A percentile compares a stretch with the other conserved stretches of the same genome.
phyloP scores from a whole-genome alignment of 2,797 vertebrate genomes.

The Cephalopachus bancanus region DNA sequence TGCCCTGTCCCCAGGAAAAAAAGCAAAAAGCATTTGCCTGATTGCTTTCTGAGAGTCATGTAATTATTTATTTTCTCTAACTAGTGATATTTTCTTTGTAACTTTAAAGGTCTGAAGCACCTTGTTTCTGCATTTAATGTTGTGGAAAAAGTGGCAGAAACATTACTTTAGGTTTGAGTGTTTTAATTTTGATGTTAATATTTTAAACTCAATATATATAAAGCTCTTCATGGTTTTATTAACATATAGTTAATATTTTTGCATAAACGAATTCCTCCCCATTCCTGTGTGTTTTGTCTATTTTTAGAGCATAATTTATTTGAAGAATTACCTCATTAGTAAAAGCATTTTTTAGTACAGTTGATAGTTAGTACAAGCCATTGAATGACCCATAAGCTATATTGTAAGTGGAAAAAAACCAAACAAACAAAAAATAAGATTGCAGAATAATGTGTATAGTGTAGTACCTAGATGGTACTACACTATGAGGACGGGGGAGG shows the following conservation, averaged over 20 bases:
- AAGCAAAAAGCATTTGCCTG: background rate
- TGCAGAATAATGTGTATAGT: background rate
- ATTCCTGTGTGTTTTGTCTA: background rate
- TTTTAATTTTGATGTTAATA: slow-evolving; percentile 36
- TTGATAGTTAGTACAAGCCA: background rate
- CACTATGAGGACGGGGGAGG: background rate
- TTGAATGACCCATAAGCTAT: background rate
- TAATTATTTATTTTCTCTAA: slow-evolving; percentile 64
- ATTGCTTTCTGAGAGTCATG: background rate
- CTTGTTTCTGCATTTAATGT: background rate
- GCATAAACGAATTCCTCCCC: background rate
- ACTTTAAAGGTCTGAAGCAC: slow-evolving; percentile 31
- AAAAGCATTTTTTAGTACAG: background rate
- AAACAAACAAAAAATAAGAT: background rate
- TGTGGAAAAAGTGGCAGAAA: slow-evolving; percentile 51
- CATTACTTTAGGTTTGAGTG: background rate
- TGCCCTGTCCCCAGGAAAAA: too few relatives aligned
- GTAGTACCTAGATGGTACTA: background rate
- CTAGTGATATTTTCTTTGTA: slow-evolving; percentile 62
- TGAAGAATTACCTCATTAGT: background rate
- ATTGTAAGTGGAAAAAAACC: background rate
- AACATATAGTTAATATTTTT: background rate
- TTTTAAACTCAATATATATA: background rate
- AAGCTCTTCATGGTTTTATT: background rate
- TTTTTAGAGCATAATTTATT: background rate